phyloP scores from a whole-genome alignment of 1,140 invertebrate species.

The Ostrea denselamellosa region DNA sequence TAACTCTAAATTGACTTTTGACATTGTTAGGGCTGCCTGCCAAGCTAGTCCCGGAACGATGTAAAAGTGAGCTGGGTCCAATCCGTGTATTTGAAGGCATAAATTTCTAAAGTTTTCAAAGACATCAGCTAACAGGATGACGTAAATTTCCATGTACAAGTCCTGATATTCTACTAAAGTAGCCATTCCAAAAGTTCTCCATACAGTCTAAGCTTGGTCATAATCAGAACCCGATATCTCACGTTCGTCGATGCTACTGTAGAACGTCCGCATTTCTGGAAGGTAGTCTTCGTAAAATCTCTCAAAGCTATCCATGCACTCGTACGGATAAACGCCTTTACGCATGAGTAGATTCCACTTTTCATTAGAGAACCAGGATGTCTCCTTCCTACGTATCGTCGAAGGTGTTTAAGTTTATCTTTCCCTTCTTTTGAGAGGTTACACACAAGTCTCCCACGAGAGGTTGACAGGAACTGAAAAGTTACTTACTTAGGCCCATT shows the following conservation, averaged over 20 bases:
- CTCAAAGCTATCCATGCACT: slow-evolving; percentile 31
- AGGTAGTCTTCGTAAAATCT: background rate
- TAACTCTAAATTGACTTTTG: background rate
- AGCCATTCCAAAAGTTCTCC: too few relatives aligned
- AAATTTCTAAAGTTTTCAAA: slow-evolving; percentile 44
- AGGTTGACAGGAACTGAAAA: too few relatives aligned
- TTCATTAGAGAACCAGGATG: slow-evolving; percentile 34
- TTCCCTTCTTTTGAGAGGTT: too few relatives aligned
- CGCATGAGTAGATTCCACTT: slow-evolving; percentile 3
- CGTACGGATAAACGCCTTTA: slow-evolving; percentile 48
- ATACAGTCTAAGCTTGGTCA: too few relatives aligned
- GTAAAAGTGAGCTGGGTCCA: too few relatives aligned
- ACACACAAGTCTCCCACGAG: too few relatives aligned
- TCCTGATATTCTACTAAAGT: slow-evolving; percentile 28
- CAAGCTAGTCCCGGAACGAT: background rate
- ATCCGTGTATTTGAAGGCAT: background rate
- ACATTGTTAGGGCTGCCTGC: slow-evolving; percentile 16
- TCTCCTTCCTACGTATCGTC: background rate
- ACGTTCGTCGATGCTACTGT: background rate
- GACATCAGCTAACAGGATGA: slow-evolving; percentile 24
- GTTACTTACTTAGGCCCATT: too few relatives aligned
- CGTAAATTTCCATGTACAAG: slow-evolving; percentile 19
- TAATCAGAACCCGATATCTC: too few relatives aligned
- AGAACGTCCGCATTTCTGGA: slow-evolving; percentile 16
- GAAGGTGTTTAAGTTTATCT: too few relatives aligned